Percentiles rank a stretch among this genome's conserved stretches.
These are phyloP conservation scores for Crocodylus rhombifer DNA, from an alignment of 2,797 vertebrate species.

Conservation along the genomic window DNA sequence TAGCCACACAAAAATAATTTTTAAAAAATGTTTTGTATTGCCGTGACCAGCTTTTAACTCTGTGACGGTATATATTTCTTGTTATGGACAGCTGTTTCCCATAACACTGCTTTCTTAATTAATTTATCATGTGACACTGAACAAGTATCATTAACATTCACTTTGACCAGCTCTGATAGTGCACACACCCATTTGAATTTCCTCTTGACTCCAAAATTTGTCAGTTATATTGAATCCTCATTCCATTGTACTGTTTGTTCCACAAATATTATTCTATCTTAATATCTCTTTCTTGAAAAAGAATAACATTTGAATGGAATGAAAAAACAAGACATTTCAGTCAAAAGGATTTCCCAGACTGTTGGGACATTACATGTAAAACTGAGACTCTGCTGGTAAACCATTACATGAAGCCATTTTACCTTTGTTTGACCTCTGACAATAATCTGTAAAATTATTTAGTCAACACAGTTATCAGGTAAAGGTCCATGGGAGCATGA, in stretches of 20 bases:
- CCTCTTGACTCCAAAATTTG: background rate
- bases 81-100: background rate
- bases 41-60: background rate
- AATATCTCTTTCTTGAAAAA: too few species aligned
- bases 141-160: background rate
- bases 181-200: background rate
- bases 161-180: background rate
- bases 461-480: background rate
- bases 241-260: background rate
- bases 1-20: background rate
- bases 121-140: background rate
- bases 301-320: background rate
- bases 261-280: too few species aligned
- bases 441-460: background rate
- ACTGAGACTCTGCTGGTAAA: background rate
- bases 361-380: background rate
- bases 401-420: background rate
- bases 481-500: background rate
- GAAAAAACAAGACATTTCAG: background rate
- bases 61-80: background rate
- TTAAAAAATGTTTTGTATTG: background rate
- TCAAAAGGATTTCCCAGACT: background rate
- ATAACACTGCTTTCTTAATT: background rate
- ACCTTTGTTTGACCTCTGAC: background rate
- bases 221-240: background rate